Evolutionary conservation across 2,797 vertebrate species (phyloP).

Genomic region (Petrocephalus schoutedeni): DNA sequence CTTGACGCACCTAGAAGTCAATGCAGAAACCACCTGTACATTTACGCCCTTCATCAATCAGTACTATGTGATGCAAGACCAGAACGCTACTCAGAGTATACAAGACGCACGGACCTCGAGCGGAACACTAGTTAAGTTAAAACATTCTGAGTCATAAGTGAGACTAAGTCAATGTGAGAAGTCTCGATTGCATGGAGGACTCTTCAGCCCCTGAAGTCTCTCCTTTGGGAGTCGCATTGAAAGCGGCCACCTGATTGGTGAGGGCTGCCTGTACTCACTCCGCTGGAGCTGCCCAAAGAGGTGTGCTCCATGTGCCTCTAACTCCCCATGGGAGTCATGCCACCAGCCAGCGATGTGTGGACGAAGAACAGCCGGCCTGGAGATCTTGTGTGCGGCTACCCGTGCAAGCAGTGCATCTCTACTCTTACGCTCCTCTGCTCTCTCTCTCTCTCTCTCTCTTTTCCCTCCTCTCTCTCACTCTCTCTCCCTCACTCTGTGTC

Average conservation of each 20-base stretch:
- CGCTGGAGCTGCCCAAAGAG: constrained; percentile 59
- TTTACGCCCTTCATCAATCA: background rate
- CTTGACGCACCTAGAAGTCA: background rate
- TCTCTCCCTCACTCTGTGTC: constrained; percentile 48
- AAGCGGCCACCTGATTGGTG: background rate
- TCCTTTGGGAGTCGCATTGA: background rate
- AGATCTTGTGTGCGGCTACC: constrained; percentile 58
- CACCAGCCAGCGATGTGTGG: constrained; percentile 36
- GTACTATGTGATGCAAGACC: background rate
- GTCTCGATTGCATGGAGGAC: background rate
- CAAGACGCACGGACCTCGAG: background rate
- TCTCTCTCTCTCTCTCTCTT: constrained; percentile 31
- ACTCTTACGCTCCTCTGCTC: constrained; percentile 17
- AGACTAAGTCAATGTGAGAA: background rate
- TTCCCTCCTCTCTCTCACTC: constrained; percentile 45
- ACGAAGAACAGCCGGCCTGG: constrained; percentile 37
- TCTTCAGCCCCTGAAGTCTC: background rate
- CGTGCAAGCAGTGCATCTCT: constrained; percentile 59
- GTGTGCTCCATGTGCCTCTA: constrained; percentile 68
- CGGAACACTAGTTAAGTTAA: background rate
- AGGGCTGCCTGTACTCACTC: constrained; percentile 54
- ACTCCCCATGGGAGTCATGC: constrained; percentile 28
- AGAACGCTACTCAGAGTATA: background rate
- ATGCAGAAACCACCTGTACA: background rate
- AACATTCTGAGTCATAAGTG: background rate